phyloP scores from a whole-genome alignment of 2,113 vertebrate species.

The Tiliqua scincoides region DNA sequence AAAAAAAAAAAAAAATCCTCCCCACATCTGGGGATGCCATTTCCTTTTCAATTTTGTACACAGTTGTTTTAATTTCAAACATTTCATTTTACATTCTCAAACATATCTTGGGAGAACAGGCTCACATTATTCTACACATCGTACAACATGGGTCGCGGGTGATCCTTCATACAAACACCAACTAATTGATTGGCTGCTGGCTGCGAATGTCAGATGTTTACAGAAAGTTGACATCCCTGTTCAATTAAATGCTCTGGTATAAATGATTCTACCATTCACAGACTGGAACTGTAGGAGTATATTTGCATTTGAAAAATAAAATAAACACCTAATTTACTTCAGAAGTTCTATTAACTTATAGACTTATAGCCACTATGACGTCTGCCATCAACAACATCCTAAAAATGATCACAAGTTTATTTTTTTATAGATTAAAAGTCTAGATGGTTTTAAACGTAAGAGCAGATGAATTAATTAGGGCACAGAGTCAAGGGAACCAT shows the following conservation, averaged over 20 bases:
- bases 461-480: neutral
- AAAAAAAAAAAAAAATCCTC: neutral
- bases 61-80: constrained; percentile 22
- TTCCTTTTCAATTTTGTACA: neutral
- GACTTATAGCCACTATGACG: neutral
- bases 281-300: neutral
- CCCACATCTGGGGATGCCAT: neutral
- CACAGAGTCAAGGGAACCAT: neutral
- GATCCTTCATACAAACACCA: neutral
- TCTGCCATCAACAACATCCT: neutral
- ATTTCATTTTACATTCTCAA: constrained; percentile 32
- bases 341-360: neutral
- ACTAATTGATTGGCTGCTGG: neutral
- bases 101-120: constrained; percentile 14
- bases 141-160: neutral
- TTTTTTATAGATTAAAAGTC: neutral
- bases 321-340: neutral
- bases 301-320: neutral
- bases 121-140: constrained; percentile 24
- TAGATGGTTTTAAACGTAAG: neutral
- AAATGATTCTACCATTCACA: neutral
- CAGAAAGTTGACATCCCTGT: neutral
- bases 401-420: neutral
- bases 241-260: neutral
- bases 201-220: neutral